Evolutionary conservation across 2,113 vertebrate genomes (phyloP), one percentile per base, ranked within the genome.

Genomic region (Myotis yumanensis): DNA sequence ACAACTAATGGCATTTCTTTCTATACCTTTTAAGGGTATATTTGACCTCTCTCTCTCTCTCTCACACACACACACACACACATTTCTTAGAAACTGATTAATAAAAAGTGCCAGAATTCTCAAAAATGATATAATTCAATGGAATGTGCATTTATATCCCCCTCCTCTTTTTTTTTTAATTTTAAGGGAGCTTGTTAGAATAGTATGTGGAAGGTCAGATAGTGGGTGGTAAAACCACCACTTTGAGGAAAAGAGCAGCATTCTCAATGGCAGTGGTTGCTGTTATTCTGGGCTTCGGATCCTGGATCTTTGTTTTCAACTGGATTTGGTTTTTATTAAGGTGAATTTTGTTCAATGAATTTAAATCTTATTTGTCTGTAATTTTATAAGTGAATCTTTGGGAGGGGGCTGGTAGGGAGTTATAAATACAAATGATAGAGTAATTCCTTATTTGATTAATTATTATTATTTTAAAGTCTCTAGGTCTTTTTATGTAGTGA

Each of bases 311-410:
- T 90, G 62, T 83, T 95, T 95, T 94, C 64, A 90, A 30, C 35
- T 95, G 85, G 64, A 89, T 93, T 96, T 93, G 82, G 35, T 86
- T 97, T 95, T 95, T 89, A 97, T 95, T 90, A 95, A 96, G 57
- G 77, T 79, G 51, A 95, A 81, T 90, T 96, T 94, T 94, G 37
- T 93, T 96, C 81, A 93, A 48, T 76, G 69, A 57, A 94, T 88
- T 84, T 66, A 93, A 90, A 82, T 64, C 4, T 77, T 94, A 51
- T 92, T 95, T 95, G 76, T 71, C 57, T 75, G 51, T 94, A 96
- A 92, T 96, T 96, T 86, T 94, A 91, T 59, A 95, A 96, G 71
- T 43, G 32, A 32, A 37, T 84, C 30, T 66, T 22, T 23, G 20
- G 54, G 54, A 22, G 0, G 46, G 30, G 43, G 9, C 3, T 64